Evolutionary conservation across 1,140 invertebrate genomes (phyloP).

Genomic region (Harpegnathos saltator): DNA sequence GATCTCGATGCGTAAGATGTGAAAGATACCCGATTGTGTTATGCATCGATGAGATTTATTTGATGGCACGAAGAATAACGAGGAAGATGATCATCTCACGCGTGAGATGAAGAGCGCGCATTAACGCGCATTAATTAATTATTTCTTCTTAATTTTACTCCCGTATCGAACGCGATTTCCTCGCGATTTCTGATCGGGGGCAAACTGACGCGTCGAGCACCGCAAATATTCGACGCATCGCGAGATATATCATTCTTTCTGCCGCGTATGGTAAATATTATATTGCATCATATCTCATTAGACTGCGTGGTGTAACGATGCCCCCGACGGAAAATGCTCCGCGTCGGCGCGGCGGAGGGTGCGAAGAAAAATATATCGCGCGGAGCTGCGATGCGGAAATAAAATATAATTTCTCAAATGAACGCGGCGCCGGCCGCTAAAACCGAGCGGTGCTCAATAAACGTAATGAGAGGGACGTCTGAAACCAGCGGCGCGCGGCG

Average conservation of each 20-base stretch:
- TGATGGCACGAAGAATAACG: no score
- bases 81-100: no score
- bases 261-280: neutral
- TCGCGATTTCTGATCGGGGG: no score
- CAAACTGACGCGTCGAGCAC: neutral
- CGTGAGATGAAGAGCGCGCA: no score
- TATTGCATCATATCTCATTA: neutral
- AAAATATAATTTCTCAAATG: constrained; percentile 1
- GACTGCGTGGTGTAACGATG: neutral
- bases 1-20: neutral
- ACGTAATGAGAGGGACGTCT: neutral
- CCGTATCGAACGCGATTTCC: no score
- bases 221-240: neutral
- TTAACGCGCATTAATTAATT: no score
- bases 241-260: neutral
- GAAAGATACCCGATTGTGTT: no score
- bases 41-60: no score
- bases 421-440: neutral
- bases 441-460: neutral
- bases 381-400: neutral
- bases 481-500: neutral
- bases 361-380: no score
- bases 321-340: no score
- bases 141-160: no score
- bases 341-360: no score